Evolutionary conservation across 2,888 invertebrate genomes (phyloP).

Genomic region (Amiota mariae): DNA sequence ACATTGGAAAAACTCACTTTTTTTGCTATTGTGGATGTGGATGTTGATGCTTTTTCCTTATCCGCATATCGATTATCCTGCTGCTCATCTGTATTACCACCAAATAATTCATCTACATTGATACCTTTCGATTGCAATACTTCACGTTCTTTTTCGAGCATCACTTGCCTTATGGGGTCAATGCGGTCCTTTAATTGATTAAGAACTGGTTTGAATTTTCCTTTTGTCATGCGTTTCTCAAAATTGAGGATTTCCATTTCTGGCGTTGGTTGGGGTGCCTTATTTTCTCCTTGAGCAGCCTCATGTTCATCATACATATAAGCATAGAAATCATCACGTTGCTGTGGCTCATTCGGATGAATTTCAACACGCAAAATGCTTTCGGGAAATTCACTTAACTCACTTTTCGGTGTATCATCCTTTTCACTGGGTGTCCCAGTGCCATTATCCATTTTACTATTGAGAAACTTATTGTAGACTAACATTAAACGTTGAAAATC

Average conservation of each 20-base stretch:
- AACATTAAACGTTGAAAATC: conserved; percentile 72
- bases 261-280: conserved; percentile 48
- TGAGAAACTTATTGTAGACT: conserved; percentile 71
- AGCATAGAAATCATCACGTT: conserved; percentile 71
- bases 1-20: background rate
- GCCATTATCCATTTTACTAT: conserved; percentile 61
- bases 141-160: conserved; percentile 71
- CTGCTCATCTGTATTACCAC: conserved; percentile 41
- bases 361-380: conserved; percentile 69
- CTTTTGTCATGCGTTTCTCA: conserved; percentile 71
- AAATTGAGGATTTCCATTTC: conserved; percentile 69
- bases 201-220: conserved; percentile 72
- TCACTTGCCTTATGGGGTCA: conserved; percentile 71
- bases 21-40: too few relatives aligned
- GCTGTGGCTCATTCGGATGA: conserved; percentile 59
- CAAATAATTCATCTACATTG: conserved; percentile 69
- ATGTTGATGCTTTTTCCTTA: background rate
- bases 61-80: conserved; percentile 50
- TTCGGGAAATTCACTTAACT: conserved; percentile 59
- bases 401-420: conserved; percentile 37
- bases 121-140: conserved; percentile 71
- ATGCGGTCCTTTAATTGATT: conserved; percentile 71
- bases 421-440: conserved; percentile 25
- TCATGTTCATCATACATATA: conserved; percentile 70
- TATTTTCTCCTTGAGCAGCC: conserved; percentile 48